A percentile compares a stretch with the other conserved stretches of the same genome.
These are phyloP conservation scores for Ceyx cyanopectus DNA, from an alignment of 2,113 vertebrate species.

Conservation along the genomic window DNA sequence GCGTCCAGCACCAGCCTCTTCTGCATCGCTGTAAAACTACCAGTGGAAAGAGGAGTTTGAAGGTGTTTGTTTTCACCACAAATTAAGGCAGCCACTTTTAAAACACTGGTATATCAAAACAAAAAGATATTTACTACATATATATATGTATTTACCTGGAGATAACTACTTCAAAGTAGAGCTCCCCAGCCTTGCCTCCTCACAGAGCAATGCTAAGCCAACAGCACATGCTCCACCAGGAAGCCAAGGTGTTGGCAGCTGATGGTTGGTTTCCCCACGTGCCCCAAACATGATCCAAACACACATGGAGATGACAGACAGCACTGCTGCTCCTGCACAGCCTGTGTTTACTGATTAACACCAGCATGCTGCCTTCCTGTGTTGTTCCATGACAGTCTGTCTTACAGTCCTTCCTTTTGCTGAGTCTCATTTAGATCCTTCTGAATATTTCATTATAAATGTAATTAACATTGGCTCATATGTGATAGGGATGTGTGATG, in stretches of 20 bases:
- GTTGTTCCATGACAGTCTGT: background rate
- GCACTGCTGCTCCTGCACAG: slow-evolving; percentile 3
- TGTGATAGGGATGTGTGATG: background rate
- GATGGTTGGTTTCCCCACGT: background rate
- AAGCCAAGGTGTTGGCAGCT: background rate
- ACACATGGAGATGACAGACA: background rate
- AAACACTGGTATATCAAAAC: background rate
- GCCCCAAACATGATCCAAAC: background rate
- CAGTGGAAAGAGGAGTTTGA: background rate
- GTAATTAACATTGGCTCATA: background rate
- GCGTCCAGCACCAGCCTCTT: background rate
- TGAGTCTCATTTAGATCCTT: background rate
- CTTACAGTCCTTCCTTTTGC: background rate
- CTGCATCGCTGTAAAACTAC: background rate
- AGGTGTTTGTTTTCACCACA: background rate
- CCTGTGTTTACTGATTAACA: slow-evolving; percentile 39
- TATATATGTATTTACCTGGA: background rate
- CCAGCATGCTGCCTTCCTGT: background rate
- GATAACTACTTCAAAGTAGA: background rate
- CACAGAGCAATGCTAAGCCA: background rate
- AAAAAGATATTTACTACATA: background rate
- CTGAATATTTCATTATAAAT: background rate
- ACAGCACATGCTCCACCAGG: background rate
- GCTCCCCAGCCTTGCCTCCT: background rate
- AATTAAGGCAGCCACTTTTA: background rate